Base-by-base conservation (phyloP, 1,140 invertebrate genomes). In the Papilio glaucus region DNA sequence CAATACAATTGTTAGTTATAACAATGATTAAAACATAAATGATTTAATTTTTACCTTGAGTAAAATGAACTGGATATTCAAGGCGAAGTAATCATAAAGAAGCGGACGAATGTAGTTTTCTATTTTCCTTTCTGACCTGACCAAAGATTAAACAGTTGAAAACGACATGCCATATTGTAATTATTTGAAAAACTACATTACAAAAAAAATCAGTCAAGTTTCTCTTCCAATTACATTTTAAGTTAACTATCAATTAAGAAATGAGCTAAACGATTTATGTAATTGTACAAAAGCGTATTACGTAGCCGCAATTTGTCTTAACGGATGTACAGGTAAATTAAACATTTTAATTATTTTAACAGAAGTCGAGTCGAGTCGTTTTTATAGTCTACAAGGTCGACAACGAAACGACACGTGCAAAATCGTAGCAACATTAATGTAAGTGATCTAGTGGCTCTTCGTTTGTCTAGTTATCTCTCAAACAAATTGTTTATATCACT, bases 221-320 rank as follows among this genome's bases (percentile, higher is more conserved):
- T 53, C 49, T 24, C 18, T 24, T 53, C 18, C 12, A 53, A 53
- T 53, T 24, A 9, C 18, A 53, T 26, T 53, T 49, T 49, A 49
- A 49, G 18, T 49, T 49, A 49, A 75, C 61, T 24, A 49, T 73
- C 62, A 69, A 71, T 69, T 70, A 71, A 8, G 61, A 69, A 53
- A 10, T 33, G 42, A 62, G 15, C 26, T 26, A 42, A 26, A 8
- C 39, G 21, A 67, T 67, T 67, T 18, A 45, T 67, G 9, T 67
- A 67, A 41, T 67, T 67, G 38, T 42, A n/a, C 10, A 21, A 65
- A 60, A 65, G 15, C 38, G 38, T 62, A 62, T 62, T 13, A 3
- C 33, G 24, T 15, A 63, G 13, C 1, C 33, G 38, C 38, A 39
- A 53, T 53, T 53, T 8, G 15, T 49, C 18, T 53, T 4, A 53